Evolutionary conservation across 1,140 invertebrate genomes (phyloP).

Genomic region (Dryas iulia): DNA sequence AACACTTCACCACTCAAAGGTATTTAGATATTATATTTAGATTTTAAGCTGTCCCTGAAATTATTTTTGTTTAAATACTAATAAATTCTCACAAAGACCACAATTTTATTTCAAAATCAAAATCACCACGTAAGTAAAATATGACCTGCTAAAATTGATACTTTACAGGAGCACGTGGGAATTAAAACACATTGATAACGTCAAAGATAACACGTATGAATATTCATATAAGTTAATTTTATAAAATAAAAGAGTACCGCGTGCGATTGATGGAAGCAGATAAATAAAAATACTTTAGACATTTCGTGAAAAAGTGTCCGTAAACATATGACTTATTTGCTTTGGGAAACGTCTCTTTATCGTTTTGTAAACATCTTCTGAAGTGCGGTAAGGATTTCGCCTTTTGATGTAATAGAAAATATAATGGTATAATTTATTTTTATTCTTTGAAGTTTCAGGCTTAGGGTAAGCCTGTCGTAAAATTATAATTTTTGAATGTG

Average conservation of each 20-base stretch:
- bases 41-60: no score
- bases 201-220: conserved; percentile 12
- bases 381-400: not conserved
- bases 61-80: no score
- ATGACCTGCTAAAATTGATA: no score
- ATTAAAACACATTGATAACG: not conserved
- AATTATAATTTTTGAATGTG: no score
- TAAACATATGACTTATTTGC: not conserved
- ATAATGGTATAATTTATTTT: conserved; percentile 3
- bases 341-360: not conserved
- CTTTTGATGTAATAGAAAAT: conserved; percentile 4
- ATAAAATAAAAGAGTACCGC: not conserved
- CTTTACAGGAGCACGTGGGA: no score
- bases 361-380: conserved; percentile 6
- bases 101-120: no score
- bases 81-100: no score
- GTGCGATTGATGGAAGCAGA: not conserved
- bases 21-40: no score
- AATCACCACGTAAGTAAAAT: no score
- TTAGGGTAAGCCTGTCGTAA: no score
- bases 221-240: conserved; percentile 5
- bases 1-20: no score
- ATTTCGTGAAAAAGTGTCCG: not conserved
- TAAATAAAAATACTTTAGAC: not conserved
- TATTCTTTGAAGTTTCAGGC: not conserved